Evolutionary conservation across 2,888 invertebrate genomes (phyloP).

Genomic region (Theodoxus fluviatilis): DNA sequence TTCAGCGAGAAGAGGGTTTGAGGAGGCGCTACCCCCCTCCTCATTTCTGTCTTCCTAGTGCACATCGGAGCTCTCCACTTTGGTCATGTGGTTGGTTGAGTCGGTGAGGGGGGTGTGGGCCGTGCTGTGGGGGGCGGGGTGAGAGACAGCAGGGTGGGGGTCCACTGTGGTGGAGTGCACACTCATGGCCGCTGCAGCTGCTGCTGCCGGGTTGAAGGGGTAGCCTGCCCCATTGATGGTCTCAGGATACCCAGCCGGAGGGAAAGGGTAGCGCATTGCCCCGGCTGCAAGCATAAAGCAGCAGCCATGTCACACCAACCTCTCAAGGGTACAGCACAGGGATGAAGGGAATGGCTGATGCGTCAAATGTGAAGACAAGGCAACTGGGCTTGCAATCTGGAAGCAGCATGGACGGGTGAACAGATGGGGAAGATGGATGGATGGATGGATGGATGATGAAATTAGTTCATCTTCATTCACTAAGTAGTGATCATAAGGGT

Average conservation of each 20-base stretch:
- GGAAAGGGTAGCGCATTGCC: conserved; percentile 42
- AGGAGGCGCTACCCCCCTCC: neutral
- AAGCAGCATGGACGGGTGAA: too few species aligned
- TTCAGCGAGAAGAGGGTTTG: too few species aligned
- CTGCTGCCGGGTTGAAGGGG: conserved; percentile 50
- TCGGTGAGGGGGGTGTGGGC: conserved; percentile 56
- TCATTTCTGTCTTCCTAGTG: conserved; percentile 28
- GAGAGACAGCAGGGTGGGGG: conserved; percentile 50
- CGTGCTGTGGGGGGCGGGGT: conserved; percentile 48
- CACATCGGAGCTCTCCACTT: conserved; percentile 50
- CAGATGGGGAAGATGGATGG: too few species aligned
- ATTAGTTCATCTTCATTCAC: too few species aligned
- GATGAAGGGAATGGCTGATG: neutral
- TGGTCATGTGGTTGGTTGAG: conserved; percentile 50
- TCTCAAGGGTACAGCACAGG: neutral
- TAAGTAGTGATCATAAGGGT: too few species aligned
- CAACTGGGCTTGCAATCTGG: neutral
- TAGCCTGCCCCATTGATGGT: conserved; percentile 56
- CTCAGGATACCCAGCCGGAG: conserved; percentile 46
- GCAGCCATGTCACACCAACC: too few species aligned
- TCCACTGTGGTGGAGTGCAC: conserved; percentile 60
- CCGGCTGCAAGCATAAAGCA: conserved; percentile 29
- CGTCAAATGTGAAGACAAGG: neutral
- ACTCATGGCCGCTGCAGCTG: conserved; percentile 47
- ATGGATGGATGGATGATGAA: too few species aligned